These are phyloP conservation scores for Natator depressus DNA, from an alignment of 2,113 vertebrate genomes.

Conservation along the genomic window DNA sequence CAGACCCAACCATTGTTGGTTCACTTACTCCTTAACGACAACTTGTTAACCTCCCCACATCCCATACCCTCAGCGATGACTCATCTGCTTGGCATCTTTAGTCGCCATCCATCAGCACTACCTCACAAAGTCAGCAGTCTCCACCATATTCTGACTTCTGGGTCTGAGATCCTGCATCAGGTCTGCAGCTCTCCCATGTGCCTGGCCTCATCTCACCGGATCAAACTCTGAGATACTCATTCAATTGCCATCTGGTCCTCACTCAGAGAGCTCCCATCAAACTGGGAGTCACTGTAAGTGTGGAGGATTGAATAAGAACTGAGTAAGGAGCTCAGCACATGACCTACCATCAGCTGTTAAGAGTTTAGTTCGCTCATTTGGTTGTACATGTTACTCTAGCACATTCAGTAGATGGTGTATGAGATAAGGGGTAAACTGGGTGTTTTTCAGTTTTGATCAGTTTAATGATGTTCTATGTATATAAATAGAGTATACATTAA, in stretches of 20 bases:
- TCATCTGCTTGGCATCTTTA: background rate
- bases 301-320: background rate
- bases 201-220: background rate
- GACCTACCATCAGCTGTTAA: background rate
- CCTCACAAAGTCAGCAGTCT: background rate
- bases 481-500: background rate
- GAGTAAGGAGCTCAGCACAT: background rate
- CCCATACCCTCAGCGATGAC: background rate
- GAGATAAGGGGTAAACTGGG: background rate
- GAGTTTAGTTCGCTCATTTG: background rate
- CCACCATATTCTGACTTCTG: background rate
- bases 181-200: background rate
- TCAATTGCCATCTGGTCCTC: background rate
- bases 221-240: background rate
- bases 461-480: background rate
- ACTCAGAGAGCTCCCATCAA: background rate
- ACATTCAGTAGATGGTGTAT: background rate
- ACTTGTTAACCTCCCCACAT: background rate
- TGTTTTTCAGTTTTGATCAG: background rate
- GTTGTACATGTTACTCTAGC: background rate
- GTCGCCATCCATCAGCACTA: background rate
- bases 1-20: background rate
- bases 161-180: background rate
- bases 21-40: background rate
- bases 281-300: background rate